A percentile compares a stretch with the other conserved stretches of the same genome.
Conservation (phyloP, 1,140 invertebrate species). For the Penaeus chinensis region DNA sequence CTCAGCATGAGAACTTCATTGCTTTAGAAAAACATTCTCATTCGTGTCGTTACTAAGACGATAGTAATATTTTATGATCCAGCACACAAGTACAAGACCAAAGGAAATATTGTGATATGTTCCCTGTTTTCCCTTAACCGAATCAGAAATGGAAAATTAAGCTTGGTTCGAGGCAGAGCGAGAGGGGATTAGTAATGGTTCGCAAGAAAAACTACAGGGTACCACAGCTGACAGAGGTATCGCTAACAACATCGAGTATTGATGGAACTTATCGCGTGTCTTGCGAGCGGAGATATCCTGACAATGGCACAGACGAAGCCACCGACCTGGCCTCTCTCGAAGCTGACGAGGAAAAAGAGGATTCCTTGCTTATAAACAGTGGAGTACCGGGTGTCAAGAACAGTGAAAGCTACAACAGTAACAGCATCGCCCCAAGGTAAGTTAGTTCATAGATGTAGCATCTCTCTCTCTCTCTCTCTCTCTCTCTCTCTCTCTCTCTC, state of each 20-base stretch:
- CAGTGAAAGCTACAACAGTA: conserved; percentile 40
- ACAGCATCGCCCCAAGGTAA: conserved; percentile 30
- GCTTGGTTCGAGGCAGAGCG: background rate
- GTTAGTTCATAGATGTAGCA: background rate
- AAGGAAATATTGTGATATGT: too few relatives aligned
- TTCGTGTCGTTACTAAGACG: too few relatives aligned
- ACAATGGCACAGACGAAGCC: conserved; percentile 17
- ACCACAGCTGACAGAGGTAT: conserved; percentile 16
- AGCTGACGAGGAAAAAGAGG: conserved; percentile 24
- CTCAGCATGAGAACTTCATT: too few relatives aligned
- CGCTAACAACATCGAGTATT: background rate
- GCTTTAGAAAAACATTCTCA: too few relatives aligned
- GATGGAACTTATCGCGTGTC: conserved; percentile 29
- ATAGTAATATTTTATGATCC: too few relatives aligned
- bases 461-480: too few relatives aligned
- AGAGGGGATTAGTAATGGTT: background rate
- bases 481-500: conserved; percentile 4
- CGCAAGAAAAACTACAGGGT: conserved; percentile 13
- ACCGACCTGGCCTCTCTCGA: conserved; percentile 18
- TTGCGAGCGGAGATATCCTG: background rate
- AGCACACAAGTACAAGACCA: too few relatives aligned
- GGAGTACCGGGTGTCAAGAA: conserved; percentile 31
- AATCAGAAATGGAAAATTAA: background rate
- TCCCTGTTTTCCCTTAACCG: too few relatives aligned
- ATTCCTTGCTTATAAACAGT: conserved; percentile 2